Percentiles rank a stretch among this genome's conserved stretches.
These are phyloP conservation scores for Heterohyrax brucei DNA, from an alignment of 2,797 vertebrate species.

Conservation along the genomic window DNA sequence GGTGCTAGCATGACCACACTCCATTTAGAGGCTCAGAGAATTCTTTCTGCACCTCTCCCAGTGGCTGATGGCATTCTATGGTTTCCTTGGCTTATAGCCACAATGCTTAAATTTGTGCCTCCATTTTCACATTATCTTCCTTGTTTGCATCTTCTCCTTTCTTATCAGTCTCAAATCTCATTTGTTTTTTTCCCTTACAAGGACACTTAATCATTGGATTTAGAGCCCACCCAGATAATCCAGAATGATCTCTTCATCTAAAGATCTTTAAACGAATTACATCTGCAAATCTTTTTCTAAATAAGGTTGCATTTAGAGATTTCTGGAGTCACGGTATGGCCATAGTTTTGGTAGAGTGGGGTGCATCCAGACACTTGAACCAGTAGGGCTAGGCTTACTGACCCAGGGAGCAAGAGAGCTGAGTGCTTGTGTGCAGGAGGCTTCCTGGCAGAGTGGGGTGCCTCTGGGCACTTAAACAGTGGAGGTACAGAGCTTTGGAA, in stretches of 20 bases:
- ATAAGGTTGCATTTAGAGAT: not conserved
- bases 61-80: not conserved
- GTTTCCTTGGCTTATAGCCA: not conserved
- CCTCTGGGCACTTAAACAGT: too few species aligned
- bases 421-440: too few species aligned
- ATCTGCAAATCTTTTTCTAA: constrained; percentile 43
- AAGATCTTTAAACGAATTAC: not conserved
- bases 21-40: not conserved
- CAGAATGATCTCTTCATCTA: not conserved
- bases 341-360: not conserved
- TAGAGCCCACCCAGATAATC: not conserved
- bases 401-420: too few species aligned
- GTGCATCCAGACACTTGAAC: too few species aligned
- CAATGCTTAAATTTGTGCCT: not conserved
- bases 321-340: not conserved
- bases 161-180: not conserved
- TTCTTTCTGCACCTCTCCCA: not conserved
- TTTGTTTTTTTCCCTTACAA: not conserved
- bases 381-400: too few species aligned
- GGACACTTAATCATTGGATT: not conserved
- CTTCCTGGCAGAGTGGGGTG: too few species aligned
- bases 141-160: not conserved
- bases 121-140: not conserved
- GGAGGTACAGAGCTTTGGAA: too few species aligned
- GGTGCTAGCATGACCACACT: not conserved